Percentiles rank a stretch among this genome's conserved stretches.
phyloP scores from a whole-genome alignment of 1,140 invertebrate species.

The Macrosteles quadrilineatus region DNA sequence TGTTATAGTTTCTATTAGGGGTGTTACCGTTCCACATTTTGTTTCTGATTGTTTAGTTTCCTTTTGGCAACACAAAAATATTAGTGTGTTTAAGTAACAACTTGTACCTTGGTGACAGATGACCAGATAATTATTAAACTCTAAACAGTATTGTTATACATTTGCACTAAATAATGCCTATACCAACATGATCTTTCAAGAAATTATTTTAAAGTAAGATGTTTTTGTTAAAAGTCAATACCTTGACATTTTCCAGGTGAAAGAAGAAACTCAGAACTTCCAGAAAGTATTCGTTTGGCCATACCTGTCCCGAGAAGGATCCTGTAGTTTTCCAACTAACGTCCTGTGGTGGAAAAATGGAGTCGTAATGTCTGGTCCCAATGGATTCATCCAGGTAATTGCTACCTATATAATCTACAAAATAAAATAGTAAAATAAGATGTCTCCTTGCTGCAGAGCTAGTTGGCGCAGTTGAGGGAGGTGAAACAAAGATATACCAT shows the following conservation, averaged over 20 bases:
- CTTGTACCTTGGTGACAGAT: no score
- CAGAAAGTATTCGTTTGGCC: conserved; percentile 10
- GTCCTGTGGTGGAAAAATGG: conserved; percentile 22
- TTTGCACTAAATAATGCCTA: no score
- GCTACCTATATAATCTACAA: background rate
- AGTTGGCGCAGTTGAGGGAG: background rate
- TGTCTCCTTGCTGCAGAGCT: background rate
- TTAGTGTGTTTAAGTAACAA: no score
- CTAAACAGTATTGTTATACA: no score
- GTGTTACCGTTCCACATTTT: no score
- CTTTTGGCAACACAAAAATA: no score
- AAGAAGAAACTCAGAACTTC: conserved; percentile 10
- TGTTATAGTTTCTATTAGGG: no score
- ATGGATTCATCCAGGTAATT: conserved; percentile 27
- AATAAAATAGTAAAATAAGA: background rate
- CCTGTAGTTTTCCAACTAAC: background rate
- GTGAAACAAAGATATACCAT: background rate
- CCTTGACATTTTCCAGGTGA: background rate
- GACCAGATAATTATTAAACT: no score
- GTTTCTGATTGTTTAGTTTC: no score
- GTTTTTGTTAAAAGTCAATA: no score
- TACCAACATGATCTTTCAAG: no score
- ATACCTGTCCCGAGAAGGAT: background rate
- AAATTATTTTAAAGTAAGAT: no score
- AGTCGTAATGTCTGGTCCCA: conserved; percentile 28